Base-by-base conservation (phyloP, 53 echinoderm and acorn worm species). In the Paracentrotus lividus region DNA sequence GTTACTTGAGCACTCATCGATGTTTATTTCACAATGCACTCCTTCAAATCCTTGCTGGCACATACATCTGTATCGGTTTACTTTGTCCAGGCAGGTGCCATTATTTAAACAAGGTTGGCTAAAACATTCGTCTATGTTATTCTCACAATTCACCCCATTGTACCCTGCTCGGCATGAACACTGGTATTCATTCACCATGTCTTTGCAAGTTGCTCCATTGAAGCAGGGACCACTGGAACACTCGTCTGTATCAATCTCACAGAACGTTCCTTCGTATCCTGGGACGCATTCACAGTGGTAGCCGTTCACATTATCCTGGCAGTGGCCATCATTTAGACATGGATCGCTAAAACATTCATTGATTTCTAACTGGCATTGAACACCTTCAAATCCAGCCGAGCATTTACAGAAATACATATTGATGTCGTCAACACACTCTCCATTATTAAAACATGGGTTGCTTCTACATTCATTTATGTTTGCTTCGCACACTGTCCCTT, bases 391-490 rank as follows among this genome's bases (percentile, higher is more conserved):
- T 9, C 97, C 93, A 23, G 47, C 43, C 51, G 54, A 10, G 49
- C 93, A 93, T 49, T 14, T 4, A 34, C 93, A 93, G 6, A 52
- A 23, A 68, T 67, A 93, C 34, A 61, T 94, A 49, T 95, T 93
- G 14, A 72, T 91, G 52, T 94, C 85, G 60, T 97, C 96, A n/a
- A 95, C 26, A 85, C 98, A 98, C 15, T 47, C 32, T 16, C 81
- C 95, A 8, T 95, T 95, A 92, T 97, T 96, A 60, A 81, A 68
- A 55, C 97, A 97, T 0, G 97, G 97, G 31, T 84, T 91, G 7
- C 93, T 93, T 88, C 72, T 65, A 72, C 98, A 98, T 84, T 97
- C 98, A 94, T 97, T 88, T 54, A 97, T 94, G 40, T 98, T 94
- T 57, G 86, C 89, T 85, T 96, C 97, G 57, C 98, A 98, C 27